These are phyloP conservation scores for Ochlodes sylvanus DNA, from an alignment of 2,888 invertebrate species.

Conservation along the genomic window DNA sequence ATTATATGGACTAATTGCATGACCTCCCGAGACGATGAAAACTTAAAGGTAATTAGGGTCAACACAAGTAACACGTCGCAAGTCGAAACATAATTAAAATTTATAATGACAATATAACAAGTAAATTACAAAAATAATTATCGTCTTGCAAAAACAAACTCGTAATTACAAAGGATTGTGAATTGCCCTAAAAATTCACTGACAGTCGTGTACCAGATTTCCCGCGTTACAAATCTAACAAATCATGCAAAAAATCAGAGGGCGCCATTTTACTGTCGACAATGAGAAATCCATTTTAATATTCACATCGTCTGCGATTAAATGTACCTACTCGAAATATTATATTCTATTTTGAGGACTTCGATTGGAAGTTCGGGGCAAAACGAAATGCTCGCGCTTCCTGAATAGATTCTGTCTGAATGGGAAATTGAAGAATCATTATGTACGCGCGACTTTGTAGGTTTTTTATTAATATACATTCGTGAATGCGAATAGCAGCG, in stretches of 20 bases:
- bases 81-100: slow-evolving; percentile 31
- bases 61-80: neutral
- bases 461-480: slow-evolving; percentile 63
- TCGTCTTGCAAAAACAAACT: neutral
- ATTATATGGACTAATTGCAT: slow-evolving; percentile 49
- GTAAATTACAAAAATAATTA: neutral
- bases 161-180: neutral
- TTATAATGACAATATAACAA: slow-evolving; percentile 17
- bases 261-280: slow-evolving; percentile 50
- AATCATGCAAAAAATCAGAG: slow-evolving; percentile 42
- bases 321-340: slow-evolving; percentile 57
- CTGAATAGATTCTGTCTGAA: slow-evolving; percentile 75
- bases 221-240: slow-evolving; percentile 18
- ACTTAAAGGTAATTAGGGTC: slow-evolving; percentile 37
- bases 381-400: slow-evolving; percentile 71
- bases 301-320: slow-evolving; percentile 70
- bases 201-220: slow-evolving; percentile 16
- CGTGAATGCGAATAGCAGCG: slow-evolving; percentile 57
- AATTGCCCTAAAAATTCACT: neutral
- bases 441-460: slow-evolving; percentile 64
- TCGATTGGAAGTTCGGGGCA: slow-evolving; percentile 68
- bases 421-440: slow-evolving; percentile 81
- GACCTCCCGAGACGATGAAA: slow-evolving; percentile 34
- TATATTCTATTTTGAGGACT: slow-evolving; percentile 65
- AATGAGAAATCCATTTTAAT: slow-evolving; percentile 62